Base-by-base conservation (phyloP, 2,888 invertebrate genomes). In the Halictus quadricinctus region DNA sequence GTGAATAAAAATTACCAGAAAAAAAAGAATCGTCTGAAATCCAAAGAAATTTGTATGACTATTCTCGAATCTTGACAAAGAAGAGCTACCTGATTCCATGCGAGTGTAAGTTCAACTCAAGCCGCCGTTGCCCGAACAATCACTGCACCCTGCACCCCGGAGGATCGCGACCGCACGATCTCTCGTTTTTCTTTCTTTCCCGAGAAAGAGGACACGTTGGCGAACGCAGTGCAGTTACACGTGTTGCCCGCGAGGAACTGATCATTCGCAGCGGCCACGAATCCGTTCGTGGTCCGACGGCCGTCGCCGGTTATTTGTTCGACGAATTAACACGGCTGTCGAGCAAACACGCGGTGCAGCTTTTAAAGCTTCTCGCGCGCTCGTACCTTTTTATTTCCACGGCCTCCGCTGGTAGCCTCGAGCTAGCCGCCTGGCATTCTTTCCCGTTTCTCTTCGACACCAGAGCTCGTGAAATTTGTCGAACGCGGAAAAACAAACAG, bases 291-390 rank as follows among this genome's bases (percentile, higher is more conserved):
- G 81, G 81, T 88, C 89, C 90, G 90, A 89, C 90, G 89, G 88
- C 90, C 87, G 89, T 90, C 90, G 89, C 77, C 85, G 79, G 76
- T 81, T 86, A 88, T 91, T 91, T 91, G 88, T 85, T 58, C 88
- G 83, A 86, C 83, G 88, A 86, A 90, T 91, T 91, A 91, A 85
- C 91, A 84, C 85, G 83, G 77, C 79, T 79, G 86, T 82, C 86
- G 86, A 77, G 83, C 86, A 91, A 90, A 91, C 83, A 89, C 83
- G 84, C 90, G 90, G 87, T 84, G 81, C 83, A 83, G 80, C 90
- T 90, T 90, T 89, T 83, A 89, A 86, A 90, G 85, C 87, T 85
- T 79, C 79, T 72, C 72, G 81, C 72, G 80, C 54, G 80, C 54
- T 79, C 77, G 69, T 64, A 73, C 86, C 89, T 88, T 79, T 78